Base-by-base conservation (phyloP, 2,888 invertebrate genomes). In the Oxytorus armatus region DNA sequence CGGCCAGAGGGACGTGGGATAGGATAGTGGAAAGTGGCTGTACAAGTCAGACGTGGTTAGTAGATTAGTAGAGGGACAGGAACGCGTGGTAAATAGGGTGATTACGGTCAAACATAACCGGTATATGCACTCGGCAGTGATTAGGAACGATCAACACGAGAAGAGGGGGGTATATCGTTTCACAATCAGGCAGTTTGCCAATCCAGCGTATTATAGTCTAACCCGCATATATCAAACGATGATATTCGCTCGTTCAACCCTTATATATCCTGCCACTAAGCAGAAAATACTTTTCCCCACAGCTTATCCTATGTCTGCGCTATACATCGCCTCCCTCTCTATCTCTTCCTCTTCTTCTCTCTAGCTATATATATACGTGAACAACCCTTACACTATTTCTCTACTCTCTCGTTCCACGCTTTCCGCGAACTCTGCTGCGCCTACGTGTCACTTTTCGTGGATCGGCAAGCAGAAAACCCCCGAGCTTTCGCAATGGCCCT, bases 61-160 rank as follows among this genome's bases (percentile, higher is more conserved):
- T 77, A 74, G 74, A 81, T 83, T 81, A 81, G 81, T 66, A 77
- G 74, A 63, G 65, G 81, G 81, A 77, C 74, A 77, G 69, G 73
- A 74, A 81, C 76, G 72, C 68, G 81, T 74, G 69, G 77, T 77
- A 81, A 81, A 81, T 81, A 81, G 77, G 81, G 39, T 81, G 69
- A 81, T 81, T 81, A 81, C 77, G 77, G 77, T 81, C 81, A 81
- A 81, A 81, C 77, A 81, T 81, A 77, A 81, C 81, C 77, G 63
- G 81, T 69, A 77, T 74, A 81, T 81, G 77, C 65, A 74, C 69
- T 69, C 57, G 65, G 59, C 65, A 77, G 33, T 81, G 77, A 77
- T 81, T 81, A 81, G 69, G 69, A 65, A 77, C 39, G 81, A 81
- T 81, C 81, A 81, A 81, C 77, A 74, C 51, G 65, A 69, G 65